A percentile compares a stretch with the other conserved stretches of the same genome.
Conservation (phyloP, 2,888 invertebrate genomes). For the Drosophila villosipedis region DNA sequence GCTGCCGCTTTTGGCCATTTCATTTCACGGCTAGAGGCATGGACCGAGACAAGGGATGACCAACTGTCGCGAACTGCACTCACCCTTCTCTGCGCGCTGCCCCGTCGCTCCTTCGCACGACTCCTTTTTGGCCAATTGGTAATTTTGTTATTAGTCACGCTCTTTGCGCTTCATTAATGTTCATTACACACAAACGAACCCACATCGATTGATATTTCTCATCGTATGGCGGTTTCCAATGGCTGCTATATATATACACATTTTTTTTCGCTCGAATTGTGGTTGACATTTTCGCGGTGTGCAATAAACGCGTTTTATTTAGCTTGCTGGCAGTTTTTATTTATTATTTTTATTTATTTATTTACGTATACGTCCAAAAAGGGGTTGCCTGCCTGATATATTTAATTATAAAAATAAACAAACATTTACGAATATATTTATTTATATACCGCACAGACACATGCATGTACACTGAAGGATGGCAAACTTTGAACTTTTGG, state of each 20-base stretch:
- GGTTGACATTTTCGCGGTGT: slow-evolving; percentile 78
- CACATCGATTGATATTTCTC: slow-evolving; percentile 79
- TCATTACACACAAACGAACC: slow-evolving; percentile 81
- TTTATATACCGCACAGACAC: slow-evolving; percentile 21
- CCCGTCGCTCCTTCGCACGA: slow-evolving; percentile 1
- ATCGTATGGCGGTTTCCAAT: slow-evolving; percentile 66
- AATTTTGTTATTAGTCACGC: slow-evolving; percentile 80
- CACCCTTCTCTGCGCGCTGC: neutral
- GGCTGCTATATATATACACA: slow-evolving; percentile 28
- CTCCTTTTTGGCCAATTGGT: slow-evolving; percentile 77
- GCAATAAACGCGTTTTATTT: slow-evolving; percentile 62
- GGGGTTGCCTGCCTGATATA: slow-evolving; percentile 68
- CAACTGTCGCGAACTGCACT: slow-evolving; percentile 58
- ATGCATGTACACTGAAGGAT: slow-evolving; percentile 20
- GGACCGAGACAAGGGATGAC: slow-evolving; percentile 27
- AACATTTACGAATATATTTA: slow-evolving; percentile 20
- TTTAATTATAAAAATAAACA: slow-evolving; percentile 78
- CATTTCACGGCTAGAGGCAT: slow-evolving; percentile 4
- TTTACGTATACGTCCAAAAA: slow-evolving; percentile 49
- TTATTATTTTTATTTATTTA: slow-evolving; percentile 24
- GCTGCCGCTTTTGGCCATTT: slow-evolving; percentile 50
- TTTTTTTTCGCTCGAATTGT: slow-evolving; percentile 46
- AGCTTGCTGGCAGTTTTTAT: slow-evolving; percentile 47
- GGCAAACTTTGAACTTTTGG: slow-evolving; percentile 68
- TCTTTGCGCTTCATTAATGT: slow-evolving; percentile 81